Conservation (phyloP, 2,113 vertebrate species). For the Macrotis lagotis region DNA sequence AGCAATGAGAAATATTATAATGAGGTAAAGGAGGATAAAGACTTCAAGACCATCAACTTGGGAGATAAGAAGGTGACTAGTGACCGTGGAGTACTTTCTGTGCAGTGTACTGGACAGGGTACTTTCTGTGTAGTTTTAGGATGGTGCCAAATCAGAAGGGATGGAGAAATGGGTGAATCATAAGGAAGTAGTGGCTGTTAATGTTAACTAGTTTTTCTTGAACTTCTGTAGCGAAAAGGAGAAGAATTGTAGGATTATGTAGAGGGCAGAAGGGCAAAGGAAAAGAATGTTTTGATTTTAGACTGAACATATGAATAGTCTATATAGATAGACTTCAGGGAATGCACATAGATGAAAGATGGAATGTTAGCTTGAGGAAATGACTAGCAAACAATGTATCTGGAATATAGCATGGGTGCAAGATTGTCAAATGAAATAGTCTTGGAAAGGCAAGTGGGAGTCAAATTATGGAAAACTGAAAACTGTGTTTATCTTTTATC, state of each 20-base stretch:
- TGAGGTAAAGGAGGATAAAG: background rate
- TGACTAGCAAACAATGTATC: background rate
- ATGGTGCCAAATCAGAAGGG: background rate
- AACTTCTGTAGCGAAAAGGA: background rate
- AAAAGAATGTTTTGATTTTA: background rate
- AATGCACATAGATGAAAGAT: background rate
- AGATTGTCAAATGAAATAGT: background rate
- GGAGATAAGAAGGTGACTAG: background rate
- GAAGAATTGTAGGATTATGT: background rate
- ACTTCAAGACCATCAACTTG: background rate
- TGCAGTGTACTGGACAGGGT: background rate
- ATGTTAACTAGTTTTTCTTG: background rate
- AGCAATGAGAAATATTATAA: background rate
- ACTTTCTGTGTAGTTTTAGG: background rate
- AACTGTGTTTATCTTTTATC: background rate
- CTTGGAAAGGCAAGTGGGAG: background rate
- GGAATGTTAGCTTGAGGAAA: background rate
- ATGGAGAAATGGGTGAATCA: too few relatives aligned
- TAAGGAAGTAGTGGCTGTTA: too few relatives aligned
- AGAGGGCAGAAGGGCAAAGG: background rate
- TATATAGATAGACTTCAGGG: background rate
- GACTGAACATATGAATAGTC: background rate
- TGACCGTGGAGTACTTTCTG: background rate
- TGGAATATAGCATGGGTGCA: background rate
- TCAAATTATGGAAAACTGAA: background rate